Evolutionary conservation across 2,113 vertebrate genomes (phyloP).

Genomic region (Oxyura jamaicensis): DNA sequence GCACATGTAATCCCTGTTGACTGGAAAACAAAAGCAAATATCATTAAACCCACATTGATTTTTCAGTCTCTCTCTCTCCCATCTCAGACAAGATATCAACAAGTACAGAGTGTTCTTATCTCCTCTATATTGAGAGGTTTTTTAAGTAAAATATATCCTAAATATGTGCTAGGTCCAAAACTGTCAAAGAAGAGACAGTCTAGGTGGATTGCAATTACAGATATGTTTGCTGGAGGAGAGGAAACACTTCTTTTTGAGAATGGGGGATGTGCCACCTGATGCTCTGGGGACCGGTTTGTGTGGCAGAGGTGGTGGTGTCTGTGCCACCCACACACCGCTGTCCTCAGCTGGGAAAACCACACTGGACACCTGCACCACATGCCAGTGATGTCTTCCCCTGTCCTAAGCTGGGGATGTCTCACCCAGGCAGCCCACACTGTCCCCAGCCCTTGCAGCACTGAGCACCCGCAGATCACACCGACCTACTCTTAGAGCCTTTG

Average conservation of each 20-base stretch:
- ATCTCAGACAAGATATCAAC: not conserved
- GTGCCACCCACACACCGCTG: no score
- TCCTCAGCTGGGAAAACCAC: no score
- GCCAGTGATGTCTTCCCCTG: not conserved
- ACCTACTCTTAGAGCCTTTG: not conserved
- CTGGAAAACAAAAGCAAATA: not conserved
- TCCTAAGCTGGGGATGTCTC: not conserved
- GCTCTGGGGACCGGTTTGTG: no score
- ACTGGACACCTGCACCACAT: accelerated
- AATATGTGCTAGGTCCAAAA: not conserved
- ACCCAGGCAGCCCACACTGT: not conserved
- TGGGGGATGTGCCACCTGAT: no score
- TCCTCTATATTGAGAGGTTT: not conserved
- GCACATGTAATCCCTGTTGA: not conserved
- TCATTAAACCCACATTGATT: not conserved
- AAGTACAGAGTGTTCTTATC: not conserved
- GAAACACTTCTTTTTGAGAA: not conserved
- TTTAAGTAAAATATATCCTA: not conserved
- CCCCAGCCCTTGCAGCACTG: not conserved
- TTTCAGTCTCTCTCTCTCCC: not conserved
- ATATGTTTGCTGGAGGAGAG: not conserved
- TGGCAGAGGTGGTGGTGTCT: no score
- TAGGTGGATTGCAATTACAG: not conserved
- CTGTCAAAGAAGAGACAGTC: not conserved
- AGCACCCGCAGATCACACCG: not conserved